phyloP scores from a whole-genome alignment of 2,797 vertebrate genomes.

The Tiaroga cobitis region DNA sequence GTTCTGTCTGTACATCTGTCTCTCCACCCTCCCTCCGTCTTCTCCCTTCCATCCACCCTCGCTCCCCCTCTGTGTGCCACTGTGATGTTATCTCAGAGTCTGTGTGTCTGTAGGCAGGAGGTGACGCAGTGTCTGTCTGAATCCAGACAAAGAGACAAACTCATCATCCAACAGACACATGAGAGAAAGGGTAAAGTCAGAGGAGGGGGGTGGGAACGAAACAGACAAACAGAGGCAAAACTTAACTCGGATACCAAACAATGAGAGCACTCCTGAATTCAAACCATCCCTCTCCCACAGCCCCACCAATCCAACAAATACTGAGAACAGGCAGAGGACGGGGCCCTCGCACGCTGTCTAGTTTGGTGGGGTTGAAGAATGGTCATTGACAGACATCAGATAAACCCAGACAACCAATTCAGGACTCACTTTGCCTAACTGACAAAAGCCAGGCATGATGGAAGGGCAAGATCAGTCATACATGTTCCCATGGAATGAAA shows the following conservation, averaged over 20 bases:
- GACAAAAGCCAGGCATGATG: conserved; percentile 45
- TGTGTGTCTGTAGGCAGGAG: conserved; percentile 87
- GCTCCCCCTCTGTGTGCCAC: conserved; percentile 75
- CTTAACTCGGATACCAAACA: conserved; percentile 75
- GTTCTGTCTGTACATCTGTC: conserved; percentile 86
- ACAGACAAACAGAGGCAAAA: conserved; percentile 80
- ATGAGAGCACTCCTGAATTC: conserved; percentile 75
- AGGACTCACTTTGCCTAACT: conserved; percentile 61
- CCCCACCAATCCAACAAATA: conserved; percentile 56
- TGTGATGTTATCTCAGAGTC: conserved; percentile 86
- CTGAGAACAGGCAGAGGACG: conserved; percentile 57
- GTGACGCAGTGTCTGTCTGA: conserved; percentile 88
- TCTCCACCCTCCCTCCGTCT: conserved; percentile 66
- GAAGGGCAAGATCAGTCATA: conserved; percentile 6
- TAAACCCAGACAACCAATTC: conserved; percentile 54
- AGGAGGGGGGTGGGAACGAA: conserved; percentile 65
- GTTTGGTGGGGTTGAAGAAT: conserved; percentile 50
- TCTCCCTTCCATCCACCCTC: conserved; percentile 39
- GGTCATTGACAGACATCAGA: conserved; percentile 60
- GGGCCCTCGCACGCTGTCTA: conserved; percentile 52
- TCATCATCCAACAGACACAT: conserved; percentile 81
- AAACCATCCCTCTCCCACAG: conserved; percentile 56
- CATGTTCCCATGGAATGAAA: conserved; percentile 13
- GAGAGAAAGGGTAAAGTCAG: conserved; percentile 38
- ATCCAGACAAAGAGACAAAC: conserved; percentile 88